Base-by-base conservation (phyloP, 2,113 vertebrate genomes). In the Pica pica region DNA sequence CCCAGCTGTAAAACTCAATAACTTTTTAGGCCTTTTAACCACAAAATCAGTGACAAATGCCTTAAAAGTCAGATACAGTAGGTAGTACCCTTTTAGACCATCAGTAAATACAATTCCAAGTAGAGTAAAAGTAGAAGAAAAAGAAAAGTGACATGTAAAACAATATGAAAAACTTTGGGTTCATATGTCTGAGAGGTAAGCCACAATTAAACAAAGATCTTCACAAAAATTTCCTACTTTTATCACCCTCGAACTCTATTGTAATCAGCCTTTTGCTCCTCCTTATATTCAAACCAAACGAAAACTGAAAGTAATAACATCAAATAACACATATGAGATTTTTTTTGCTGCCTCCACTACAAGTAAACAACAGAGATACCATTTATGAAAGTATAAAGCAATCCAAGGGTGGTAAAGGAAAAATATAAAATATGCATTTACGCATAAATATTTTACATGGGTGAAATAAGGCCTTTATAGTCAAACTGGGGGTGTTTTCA, bases 361-460 rank as follows among this genome's bases (percentile, higher is more conserved):
- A 93, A 92, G 78, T 81, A 74, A 94, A 87, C 87, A 96, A 71
- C 53, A 96, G 87, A 97, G 83, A 88, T 89, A 87, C 67, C 82
- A 83, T 90, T 97, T 95, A 89, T 69, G 49, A 91, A 97, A 90
- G 60, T 53, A 90, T 85, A 96, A 95, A 95, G 87, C 82, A 97
- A 90, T 57, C 50, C 67, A 95, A 95, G 68, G 70, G 96, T 56
- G 53, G 70, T 76, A 95, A 97, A 95, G 69, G 79, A 82, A 95
- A 95, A 96, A 95, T 73, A 94, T 91, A 94, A 97, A 97, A 97
- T 95, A 97, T 93, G 93, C 95, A 97, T 94, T 96, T 94, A 91
- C 35, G 5, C 80, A 94, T 96, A 96, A 97, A 97, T 97, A 96
- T 94, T 97, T 97, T 96, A 97, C 92, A 89, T 46, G 79, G 64